Conservation (phyloP, 2,113 vertebrate species). For the Zosterops pallidus region DNA sequence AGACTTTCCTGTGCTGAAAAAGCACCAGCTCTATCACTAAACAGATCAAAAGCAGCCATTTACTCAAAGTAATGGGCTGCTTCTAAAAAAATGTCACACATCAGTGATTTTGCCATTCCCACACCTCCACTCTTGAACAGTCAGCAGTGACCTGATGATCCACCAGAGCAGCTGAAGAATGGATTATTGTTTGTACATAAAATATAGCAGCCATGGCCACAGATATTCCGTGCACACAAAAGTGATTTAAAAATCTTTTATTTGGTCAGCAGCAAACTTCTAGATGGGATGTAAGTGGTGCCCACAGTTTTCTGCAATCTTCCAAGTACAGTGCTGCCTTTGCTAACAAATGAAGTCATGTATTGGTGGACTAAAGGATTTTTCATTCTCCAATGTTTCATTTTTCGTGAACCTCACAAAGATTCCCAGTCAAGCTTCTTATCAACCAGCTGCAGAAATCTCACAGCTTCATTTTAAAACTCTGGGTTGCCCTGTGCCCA, state of each 20-base stretch:
- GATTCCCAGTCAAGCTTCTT: conserved; percentile 22
- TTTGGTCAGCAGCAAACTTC: conserved; percentile 17
- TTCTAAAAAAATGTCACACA: not conserved
- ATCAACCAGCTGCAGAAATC: conserved; percentile 46
- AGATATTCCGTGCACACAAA: not conserved
- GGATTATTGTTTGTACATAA: not conserved
- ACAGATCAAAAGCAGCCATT: conserved; percentile 34
- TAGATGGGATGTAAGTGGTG: not conserved
- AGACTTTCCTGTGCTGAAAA: not conserved
- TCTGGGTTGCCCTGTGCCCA: not conserved
- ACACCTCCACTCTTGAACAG: not conserved
- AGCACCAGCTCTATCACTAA: not conserved
- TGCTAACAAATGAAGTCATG: not conserved
- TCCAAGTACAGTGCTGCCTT: not conserved
- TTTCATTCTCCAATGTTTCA: conserved; percentile 36
- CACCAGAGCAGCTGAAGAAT: not conserved
- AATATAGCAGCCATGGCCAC: not conserved
- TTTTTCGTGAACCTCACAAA: conserved; percentile 27
- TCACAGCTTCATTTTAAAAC: not conserved
- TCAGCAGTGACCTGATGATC: not conserved
- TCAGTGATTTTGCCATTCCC: not conserved
- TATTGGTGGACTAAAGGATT: conserved; percentile 11
- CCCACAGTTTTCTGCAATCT: conserved; percentile 22
- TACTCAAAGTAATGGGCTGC: conserved; percentile 12
- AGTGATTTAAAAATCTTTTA: not conserved